phyloP scores from a whole-genome alignment of 2,888 invertebrate species.

The Stenoptilia bipunctidactyla region DNA sequence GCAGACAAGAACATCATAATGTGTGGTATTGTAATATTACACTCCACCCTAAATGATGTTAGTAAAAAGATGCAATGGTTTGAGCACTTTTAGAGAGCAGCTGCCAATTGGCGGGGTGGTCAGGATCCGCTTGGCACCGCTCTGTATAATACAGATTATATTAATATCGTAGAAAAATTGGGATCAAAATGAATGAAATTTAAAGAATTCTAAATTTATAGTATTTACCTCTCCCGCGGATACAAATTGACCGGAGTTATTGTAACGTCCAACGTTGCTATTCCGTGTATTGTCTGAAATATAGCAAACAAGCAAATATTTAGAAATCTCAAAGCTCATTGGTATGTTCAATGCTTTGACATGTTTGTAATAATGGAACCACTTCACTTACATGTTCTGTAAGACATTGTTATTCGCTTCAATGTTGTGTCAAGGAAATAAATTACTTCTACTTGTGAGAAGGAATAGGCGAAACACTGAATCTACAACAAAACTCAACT shows the following conservation, averaged over 20 bases:
- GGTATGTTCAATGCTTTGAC: too few relatives aligned
- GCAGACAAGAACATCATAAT: neutral
- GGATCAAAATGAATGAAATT: neutral
- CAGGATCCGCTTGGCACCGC: constrained; percentile 32
- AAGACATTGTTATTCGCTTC: too few relatives aligned
- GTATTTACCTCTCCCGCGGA: constrained; percentile 31
- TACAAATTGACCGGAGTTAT: constrained; percentile 37
- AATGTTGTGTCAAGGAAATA: too few relatives aligned
- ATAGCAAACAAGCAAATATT: too few relatives aligned
- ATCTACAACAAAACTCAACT: too few relatives aligned
- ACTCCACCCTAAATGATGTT: constrained; percentile 23
- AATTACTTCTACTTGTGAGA: too few relatives aligned
- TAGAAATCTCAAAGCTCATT: too few relatives aligned
- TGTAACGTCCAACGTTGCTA: constrained; percentile 32
- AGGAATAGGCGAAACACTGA: too few relatives aligned
- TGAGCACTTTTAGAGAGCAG: constrained; percentile 43
- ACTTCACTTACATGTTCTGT: too few relatives aligned
- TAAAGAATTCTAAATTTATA: constrained; percentile 10
- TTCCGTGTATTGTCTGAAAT: constrained; percentile 29
- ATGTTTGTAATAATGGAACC: too few relatives aligned
- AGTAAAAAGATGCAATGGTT: constrained; percentile 23
- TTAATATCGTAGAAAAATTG: constrained; percentile 10
- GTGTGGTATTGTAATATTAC: neutral
- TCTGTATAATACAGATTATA: constrained; percentile 31
- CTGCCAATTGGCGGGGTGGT: constrained; percentile 37